phyloP scores from a whole-genome alignment of 2,113 vertebrate genomes.

The Tricholaema leucomelas region DNA sequence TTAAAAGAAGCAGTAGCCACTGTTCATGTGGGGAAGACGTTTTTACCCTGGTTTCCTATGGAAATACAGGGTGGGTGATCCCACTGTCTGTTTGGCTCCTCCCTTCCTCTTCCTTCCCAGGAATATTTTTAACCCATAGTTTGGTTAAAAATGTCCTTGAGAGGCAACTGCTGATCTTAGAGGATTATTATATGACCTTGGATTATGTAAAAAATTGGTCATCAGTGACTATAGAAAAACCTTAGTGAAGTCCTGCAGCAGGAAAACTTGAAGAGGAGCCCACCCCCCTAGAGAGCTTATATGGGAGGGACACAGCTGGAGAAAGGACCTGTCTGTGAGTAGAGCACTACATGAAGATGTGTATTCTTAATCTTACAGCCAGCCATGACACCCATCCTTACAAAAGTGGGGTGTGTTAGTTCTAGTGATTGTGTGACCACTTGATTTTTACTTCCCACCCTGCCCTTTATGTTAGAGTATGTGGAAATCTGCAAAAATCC shows the following conservation, averaged over 20 bases:
- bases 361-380: neutral
- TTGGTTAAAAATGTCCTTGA: neutral
- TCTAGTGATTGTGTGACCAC: accelerated
- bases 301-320: neutral
- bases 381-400: neutral
- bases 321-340: neutral
- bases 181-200: neutral
- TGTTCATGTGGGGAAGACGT: accelerated
- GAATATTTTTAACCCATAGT: constrained; percentile 33
- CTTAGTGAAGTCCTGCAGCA: neutral
- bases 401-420: neutral
- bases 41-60: constrained; percentile 30
- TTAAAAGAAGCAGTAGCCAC: neutral
- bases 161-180: neutral
- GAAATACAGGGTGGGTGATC: neutral
- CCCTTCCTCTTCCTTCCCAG: constrained; percentile 51
- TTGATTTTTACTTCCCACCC: neutral
- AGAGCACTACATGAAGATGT: neutral
- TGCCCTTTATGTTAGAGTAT: neutral
- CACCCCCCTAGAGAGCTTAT: neutral
- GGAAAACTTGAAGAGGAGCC: neutral
- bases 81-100: constrained; percentile 46
- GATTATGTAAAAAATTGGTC: neutral
- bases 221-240: neutral
- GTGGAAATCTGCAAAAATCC: neutral